phyloP scores from a whole-genome alignment of 2,797 vertebrate species.

The Ataeniobius toweri region DNA sequence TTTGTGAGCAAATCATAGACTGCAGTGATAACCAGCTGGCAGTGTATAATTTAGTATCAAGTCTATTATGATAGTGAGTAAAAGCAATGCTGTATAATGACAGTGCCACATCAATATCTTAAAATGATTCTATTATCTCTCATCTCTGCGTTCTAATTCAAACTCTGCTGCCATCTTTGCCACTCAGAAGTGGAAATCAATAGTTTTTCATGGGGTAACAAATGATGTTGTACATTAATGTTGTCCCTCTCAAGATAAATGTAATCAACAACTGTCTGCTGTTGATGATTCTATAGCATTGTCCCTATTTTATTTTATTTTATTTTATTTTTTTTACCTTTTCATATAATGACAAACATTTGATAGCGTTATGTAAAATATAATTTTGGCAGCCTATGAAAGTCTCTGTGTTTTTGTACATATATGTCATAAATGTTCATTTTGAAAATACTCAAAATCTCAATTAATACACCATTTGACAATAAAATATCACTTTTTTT shows the following conservation, averaged over 20 bases:
- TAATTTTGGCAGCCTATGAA: background rate
- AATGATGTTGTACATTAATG: slow-evolving; percentile 30
- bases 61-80: slow-evolving; percentile 41
- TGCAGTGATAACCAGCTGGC: slow-evolving; percentile 19
- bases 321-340: background rate
- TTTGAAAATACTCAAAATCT: too few species aligned
- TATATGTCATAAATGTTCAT: too few species aligned
- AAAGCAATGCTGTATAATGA: slow-evolving; percentile 43
- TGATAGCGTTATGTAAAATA: background rate
- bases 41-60: slow-evolving; percentile 47
- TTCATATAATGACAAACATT: slow-evolving; percentile 16
- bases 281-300: slow-evolving; percentile 9
- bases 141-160: slow-evolving; percentile 43
- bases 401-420: background rate
- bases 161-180: slow-evolving; percentile 36
- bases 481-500: too few species aligned
- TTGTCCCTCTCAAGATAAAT: slow-evolving; percentile 33
- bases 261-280: slow-evolving; percentile 34
- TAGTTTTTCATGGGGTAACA: slow-evolving; percentile 56
- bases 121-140: slow-evolving; percentile 52
- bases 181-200: slow-evolving; percentile 55
- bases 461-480: too few species aligned
- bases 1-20: slow-evolving; percentile 43
- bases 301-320: background rate
- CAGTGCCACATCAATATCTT: slow-evolving; percentile 43